Base-by-base conservation (phyloP, 2,888 invertebrate genomes). In the Rosalia funebris region DNA sequence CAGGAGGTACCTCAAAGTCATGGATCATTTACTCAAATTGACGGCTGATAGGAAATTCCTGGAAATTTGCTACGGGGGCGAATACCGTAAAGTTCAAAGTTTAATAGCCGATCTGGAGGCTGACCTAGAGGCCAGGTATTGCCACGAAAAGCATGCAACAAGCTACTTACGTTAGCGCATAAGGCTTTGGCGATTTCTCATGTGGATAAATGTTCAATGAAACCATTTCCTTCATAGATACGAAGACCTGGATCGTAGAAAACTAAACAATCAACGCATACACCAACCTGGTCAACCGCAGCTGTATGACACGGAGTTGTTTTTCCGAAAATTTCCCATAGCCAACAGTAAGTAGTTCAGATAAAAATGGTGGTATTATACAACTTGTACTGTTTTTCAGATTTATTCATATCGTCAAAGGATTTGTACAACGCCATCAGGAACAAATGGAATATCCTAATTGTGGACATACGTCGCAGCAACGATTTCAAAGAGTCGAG, bases 1-100 rank as follows among this genome's bases (percentile, higher is more conserved):
- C 63, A 87, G 87, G 84, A 87, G 88, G 74, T 92, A 89, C 79
- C 81, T 91, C 39, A 83, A 85, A 19, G 80, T 88, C 7, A 79
- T 89, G 2, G 83, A 86, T 0, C 84, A 81, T 70, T 83, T 91
- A 46, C 84, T 84, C 71, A 85, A 83, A 60, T 84, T 84, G 65
- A 82, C 84, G 44, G 86, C 87, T 75, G 75, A 78, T 46, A 83
- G 84, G 34, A 3, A n/a, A 53, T 87, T 84, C 68, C 83, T 83
- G 46, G 82, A 83, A 67, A 82, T 84, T 78, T 75, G 88, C 1
- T 84, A 84, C 14, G 80, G 83, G 0, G 84, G 83, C 66, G 87
- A 87, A 70, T 82, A 85, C 0, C 79, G 83, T 17, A 85, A 85
- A 72, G 88, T 88, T 34, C 7, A 34, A n/a, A 34, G 10, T 2